Evolutionary conservation across 2,113 vertebrate species (phyloP).

Genomic region (Alexandromys fortis): DNA sequence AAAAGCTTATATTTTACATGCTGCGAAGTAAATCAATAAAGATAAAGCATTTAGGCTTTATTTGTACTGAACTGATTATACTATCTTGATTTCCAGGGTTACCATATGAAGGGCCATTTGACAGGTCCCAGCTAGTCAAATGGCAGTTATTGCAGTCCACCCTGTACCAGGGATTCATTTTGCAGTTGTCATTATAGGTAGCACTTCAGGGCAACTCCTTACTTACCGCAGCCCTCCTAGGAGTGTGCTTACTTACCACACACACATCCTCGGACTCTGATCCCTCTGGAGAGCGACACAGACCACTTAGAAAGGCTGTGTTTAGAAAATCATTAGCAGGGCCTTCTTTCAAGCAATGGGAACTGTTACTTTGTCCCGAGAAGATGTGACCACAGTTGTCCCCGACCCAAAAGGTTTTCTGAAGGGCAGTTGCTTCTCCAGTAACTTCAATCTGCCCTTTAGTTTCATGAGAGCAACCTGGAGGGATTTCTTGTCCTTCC

Average conservation of each 20-base stretch:
- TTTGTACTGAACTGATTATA: not conserved
- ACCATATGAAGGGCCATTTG: not conserved
- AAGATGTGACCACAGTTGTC: not conserved
- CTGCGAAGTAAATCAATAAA: constrained; percentile 2
- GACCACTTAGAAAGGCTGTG: not conserved
- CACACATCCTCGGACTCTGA: not conserved
- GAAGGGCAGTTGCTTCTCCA: constrained; percentile 25
- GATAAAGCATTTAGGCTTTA: not conserved
- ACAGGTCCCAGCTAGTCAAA: not conserved
- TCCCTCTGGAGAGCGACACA: not conserved
- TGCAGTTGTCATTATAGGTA: not conserved
- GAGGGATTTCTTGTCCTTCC: constrained; percentile 57
- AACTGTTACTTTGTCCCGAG: not conserved
- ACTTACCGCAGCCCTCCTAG: not conserved
- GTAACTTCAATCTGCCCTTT: not conserved
- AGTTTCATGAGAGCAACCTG: constrained; percentile 14
- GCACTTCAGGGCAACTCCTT: not conserved
- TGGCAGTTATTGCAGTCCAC: not conserved
- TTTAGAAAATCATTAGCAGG: constrained; percentile 54
- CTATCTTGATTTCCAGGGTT: not conserved
- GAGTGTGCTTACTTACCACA: not conserved
- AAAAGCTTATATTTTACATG: not conserved
- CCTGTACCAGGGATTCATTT: not conserved
- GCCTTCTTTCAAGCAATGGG: not conserved
- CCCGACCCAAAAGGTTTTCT: not conserved